phyloP scores from a whole-genome alignment of 92 coral and sea anemone species.

The Porites cylindrica region DNA sequence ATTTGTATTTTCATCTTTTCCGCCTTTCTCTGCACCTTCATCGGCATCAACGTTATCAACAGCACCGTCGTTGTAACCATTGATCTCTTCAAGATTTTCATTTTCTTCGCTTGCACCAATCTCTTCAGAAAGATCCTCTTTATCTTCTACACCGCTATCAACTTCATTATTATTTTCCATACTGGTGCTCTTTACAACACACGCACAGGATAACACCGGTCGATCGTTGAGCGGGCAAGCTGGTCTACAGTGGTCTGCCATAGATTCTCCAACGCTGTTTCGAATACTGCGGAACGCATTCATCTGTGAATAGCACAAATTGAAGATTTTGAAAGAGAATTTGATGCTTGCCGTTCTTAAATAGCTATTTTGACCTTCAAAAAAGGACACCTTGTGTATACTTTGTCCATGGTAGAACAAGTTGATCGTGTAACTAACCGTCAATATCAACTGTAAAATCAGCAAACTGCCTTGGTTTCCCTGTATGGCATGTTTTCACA shows the following conservation, averaged over 20 bases:
- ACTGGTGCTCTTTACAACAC: constrained; percentile 26
- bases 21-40: not conserved
- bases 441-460: too few relatives aligned
- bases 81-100: not conserved
- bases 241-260: constrained; percentile 81
- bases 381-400: too few relatives aligned
- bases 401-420: too few relatives aligned
- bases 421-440: too few relatives aligned
- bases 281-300: constrained; percentile 71
- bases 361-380: too few relatives aligned
- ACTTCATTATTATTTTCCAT: not conserved
- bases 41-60: not conserved
- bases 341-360: too few relatives aligned
- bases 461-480: not conserved
- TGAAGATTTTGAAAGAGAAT: not conserved
- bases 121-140: not conserved
- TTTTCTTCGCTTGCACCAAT: constrained; percentile 6
- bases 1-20: not conserved
- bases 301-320: constrained; percentile 50
- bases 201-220: constrained; percentile 51
- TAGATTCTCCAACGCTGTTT: constrained; percentile 73
- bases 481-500: too few relatives aligned
- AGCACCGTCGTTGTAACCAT: not conserved
- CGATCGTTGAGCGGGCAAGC: constrained; percentile 77
- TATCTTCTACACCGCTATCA: not conserved